Conservation (phyloP, 2,797 vertebrate genomes). For the Myotis planiceps region DNA sequence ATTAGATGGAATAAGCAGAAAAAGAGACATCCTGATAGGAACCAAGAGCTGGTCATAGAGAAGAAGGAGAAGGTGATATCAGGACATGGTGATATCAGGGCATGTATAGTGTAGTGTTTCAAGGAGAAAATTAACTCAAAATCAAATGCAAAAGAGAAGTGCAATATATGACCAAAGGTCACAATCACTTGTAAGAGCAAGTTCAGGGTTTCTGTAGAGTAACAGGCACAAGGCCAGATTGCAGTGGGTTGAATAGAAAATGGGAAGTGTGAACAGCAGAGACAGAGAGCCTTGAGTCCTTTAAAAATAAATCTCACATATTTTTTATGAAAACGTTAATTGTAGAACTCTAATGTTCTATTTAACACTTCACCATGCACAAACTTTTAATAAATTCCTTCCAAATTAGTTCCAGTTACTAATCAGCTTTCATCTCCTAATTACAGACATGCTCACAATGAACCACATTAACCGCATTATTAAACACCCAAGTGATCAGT, state of each 20-base stretch:
- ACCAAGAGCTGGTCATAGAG: background rate
- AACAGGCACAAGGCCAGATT: background rate
- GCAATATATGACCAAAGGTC: background rate
- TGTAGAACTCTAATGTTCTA: background rate
- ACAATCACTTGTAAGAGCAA: background rate
- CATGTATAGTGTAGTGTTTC: background rate
- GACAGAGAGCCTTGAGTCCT: background rate
- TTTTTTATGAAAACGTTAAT: conserved; percentile 39
- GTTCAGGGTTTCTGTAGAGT: background rate
- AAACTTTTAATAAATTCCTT: conserved; percentile 1
- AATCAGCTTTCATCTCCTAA: background rate
- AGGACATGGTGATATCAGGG: background rate
- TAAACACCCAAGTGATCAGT: background rate
- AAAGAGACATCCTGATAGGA: background rate
- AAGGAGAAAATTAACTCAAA: background rate
- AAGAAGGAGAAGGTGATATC: background rate
- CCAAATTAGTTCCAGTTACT: conserved; percentile 34
- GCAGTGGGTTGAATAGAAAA: background rate
- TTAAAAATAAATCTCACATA: background rate
- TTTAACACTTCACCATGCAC: background rate
- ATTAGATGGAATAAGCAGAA: background rate
- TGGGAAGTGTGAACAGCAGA: background rate
- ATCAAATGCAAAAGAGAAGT: background rate
- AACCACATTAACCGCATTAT: background rate
- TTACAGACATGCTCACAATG: conserved; percentile 45